Evolutionary conservation across 1,140 invertebrate species (phyloP), one percentile per base, ranked within the genome.

Genomic region (Brachionus paranguensis): DNA sequence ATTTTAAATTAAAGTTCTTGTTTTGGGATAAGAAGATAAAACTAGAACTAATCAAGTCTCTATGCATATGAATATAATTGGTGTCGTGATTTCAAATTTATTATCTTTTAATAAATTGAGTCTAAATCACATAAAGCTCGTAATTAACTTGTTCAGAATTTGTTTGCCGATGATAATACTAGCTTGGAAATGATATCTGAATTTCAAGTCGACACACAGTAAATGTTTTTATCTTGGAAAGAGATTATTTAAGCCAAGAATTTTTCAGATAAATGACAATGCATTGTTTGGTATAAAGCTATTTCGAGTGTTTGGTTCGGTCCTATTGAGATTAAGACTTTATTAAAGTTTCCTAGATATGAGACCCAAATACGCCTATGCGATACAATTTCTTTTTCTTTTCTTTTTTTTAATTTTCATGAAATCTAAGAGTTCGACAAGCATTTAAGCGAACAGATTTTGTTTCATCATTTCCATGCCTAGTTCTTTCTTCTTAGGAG

Each of bases 11-110:
- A 60, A 27, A 60, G 53, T 60, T 60, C 53, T 60, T 60, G 53
- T 60, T 60, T 60, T 60, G n/a, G 20, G 53, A 60, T 60, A 60
- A 60, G 53, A 60, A 60, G 53, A 60, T 60, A 60, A 60, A 60
- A 20, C 53, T 60, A 60, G 53, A 60, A 60, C 53, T 60, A 60
- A 60, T 60, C 53, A 60, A 60, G 53, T 60, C 53, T 60, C 17
- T 60, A 60, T 60, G 53, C 53, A 60, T 60, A 24, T 60, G 17
- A 76, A 29, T 50, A 76, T 76, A 76, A 76, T 76, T 76, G 72
- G 72, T 76, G 72, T 76, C 72, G 72, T 76, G 72, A 76, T 76
- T 76, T 76, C 72, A 50, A 76, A 76, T 76, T 76, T 76, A 47
- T 76, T 76, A 76, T 76, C 72, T 50, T 50, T 27, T 76, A 27